Evolutionary conservation across 1,140 invertebrate genomes (phyloP).

Genomic region (Philopotamus ludificatus): DNA sequence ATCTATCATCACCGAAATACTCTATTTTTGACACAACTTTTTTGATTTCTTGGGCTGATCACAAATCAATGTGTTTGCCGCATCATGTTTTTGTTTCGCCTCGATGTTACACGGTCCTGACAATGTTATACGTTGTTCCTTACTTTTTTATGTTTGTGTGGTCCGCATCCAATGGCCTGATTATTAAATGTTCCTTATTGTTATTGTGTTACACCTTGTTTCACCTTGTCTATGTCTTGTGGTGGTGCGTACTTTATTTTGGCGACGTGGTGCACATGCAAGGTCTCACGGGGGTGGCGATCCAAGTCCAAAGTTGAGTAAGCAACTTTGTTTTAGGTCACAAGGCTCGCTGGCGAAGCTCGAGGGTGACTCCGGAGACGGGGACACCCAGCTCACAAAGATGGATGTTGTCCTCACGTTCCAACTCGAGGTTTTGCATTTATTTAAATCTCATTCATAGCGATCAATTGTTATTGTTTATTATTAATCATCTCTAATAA

Average conservation of each 20-base stretch:
- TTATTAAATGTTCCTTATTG: slow-evolving; percentile 2
- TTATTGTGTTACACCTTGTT: not conserved
- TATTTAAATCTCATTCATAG: too few species aligned
- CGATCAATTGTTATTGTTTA: too few species aligned
- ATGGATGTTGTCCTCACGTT: slow-evolving; percentile 96
- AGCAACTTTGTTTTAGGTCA: slow-evolving; percentile 69
- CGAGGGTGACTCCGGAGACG: slow-evolving; percentile 88
- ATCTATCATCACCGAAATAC: not conserved
- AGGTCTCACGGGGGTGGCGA: slow-evolving; percentile 43
- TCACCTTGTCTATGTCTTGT: slow-evolving; percentile 9
- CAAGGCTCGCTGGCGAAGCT: slow-evolving; percentile 91
- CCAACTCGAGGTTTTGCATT: slow-evolving; percentile 82
- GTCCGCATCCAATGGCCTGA: not conserved
- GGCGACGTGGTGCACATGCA: slow-evolving; percentile 6
- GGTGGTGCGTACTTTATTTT: slow-evolving; percentile 1
- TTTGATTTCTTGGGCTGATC: not conserved
- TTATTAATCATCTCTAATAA: too few species aligned
- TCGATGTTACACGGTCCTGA: slow-evolving; percentile 7
- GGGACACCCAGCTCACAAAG: slow-evolving; percentile 89
- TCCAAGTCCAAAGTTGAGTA: slow-evolving; percentile 58
- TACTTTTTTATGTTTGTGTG: not conserved
- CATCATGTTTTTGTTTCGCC: too few species aligned
- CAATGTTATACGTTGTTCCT: not conserved
- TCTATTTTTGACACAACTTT: not conserved
- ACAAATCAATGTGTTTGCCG: slow-evolving; percentile 11